Conservation (phyloP, 2,888 invertebrate species). For the Leucoma salicis region DNA sequence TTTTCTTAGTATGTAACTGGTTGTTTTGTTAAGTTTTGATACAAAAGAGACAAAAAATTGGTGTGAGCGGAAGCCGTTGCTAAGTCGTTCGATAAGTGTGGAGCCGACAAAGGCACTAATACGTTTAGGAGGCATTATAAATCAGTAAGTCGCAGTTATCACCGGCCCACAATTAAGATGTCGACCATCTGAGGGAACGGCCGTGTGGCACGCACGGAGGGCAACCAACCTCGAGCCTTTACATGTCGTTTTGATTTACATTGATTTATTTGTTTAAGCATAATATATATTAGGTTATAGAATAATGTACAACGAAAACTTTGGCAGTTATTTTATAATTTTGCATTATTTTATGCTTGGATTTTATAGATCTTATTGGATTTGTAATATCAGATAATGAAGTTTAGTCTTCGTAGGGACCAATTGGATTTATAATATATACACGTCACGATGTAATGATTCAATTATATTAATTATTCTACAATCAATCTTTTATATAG, state of each 20-base stretch:
- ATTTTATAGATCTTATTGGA: too few relatives aligned
- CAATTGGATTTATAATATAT: too few relatives aligned
- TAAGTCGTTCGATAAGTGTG: slow-evolving; percentile 56
- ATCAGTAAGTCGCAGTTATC: slow-evolving; percentile 70
- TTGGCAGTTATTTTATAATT: too few relatives aligned
- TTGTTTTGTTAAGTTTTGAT: slow-evolving; percentile 38
- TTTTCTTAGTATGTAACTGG: too few relatives aligned
- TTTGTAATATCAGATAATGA: too few relatives aligned
- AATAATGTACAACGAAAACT: too few relatives aligned
- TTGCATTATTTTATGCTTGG: too few relatives aligned
- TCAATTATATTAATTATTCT: too few relatives aligned
- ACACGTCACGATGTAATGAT: too few relatives aligned
- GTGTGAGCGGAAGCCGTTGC: slow-evolving; percentile 64
- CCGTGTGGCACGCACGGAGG: slow-evolving; percentile 29
- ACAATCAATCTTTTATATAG: too few relatives aligned
- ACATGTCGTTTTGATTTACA: slow-evolving; percentile 15
- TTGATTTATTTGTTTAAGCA: slow-evolving; percentile 5
- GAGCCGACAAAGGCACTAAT: slow-evolving; percentile 75
- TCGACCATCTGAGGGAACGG: slow-evolving; percentile 40
- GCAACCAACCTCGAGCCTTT: slow-evolving; percentile 4
- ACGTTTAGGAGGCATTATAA: slow-evolving; percentile 69
- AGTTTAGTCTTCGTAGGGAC: too few relatives aligned
- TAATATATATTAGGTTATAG: background rate
- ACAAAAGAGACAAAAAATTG: slow-evolving; percentile 39
- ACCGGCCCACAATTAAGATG: slow-evolving; percentile 71